Conservation (phyloP, 1,140 invertebrate species). For the Pectinophora gossypiella region DNA sequence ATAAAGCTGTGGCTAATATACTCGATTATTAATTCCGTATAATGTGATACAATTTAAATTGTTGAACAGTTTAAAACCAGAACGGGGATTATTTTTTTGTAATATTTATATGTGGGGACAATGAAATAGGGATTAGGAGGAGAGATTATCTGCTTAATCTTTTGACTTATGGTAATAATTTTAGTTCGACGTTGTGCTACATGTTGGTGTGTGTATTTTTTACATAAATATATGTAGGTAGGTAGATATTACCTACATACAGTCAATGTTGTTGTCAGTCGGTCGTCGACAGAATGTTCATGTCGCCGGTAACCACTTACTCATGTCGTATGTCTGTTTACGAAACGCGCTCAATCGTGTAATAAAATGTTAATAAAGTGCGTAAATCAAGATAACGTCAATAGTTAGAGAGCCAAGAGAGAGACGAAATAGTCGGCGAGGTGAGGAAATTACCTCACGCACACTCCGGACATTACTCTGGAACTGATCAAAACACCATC, state of each 20-base stretch:
- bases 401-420: no score
- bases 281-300: no score
- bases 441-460: no score
- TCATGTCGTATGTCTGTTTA: constrained; percentile 12
- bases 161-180: not conserved
- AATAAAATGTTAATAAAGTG: constrained; percentile 69
- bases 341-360: constrained; percentile 33
- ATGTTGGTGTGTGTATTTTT: no score
- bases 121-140: not conserved
- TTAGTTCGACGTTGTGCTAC: not conserved
- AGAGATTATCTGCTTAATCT: not conserved
- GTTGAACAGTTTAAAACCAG: not conserved
- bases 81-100: not conserved
- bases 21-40: not conserved
- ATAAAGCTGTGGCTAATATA: not conserved
- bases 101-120: not conserved
- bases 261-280: no score
- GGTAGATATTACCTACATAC: no score
- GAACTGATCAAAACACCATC: no score
- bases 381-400: constrained; percentile 73
- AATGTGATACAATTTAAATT: constrained; percentile 1
- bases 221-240: no score
- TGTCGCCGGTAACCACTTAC: constrained; percentile 25
- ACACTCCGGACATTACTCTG: no score
- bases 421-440: no score